Conservation (phyloP, 2,113 vertebrate genomes). For the Apeltes quadracus region DNA sequence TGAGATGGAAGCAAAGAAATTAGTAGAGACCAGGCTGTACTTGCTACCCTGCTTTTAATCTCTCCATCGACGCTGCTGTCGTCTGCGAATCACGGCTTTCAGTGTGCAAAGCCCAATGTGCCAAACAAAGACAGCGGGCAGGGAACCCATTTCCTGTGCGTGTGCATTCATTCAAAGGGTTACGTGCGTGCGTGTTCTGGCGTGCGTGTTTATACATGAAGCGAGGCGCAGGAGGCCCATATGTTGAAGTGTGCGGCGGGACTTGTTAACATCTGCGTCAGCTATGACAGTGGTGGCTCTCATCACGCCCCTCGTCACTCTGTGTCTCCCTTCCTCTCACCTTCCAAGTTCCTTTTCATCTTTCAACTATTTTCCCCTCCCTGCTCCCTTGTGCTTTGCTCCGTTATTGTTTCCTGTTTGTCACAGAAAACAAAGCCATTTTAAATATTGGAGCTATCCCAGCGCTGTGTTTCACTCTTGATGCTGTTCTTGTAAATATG, state of each 20-base stretch:
- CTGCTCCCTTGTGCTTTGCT: slow-evolving; percentile 33
- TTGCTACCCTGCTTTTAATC: neutral
- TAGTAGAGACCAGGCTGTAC: slow-evolving; percentile 12
- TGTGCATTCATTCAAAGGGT: neutral
- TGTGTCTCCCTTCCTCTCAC: slow-evolving; percentile 6
- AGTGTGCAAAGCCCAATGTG: neutral
- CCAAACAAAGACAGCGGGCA: slow-evolving; percentile 33
- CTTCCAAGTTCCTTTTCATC: slow-evolving; percentile 25
- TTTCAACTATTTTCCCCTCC: neutral
- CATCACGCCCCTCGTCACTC: slow-evolving; percentile 1
- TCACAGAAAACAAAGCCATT: slow-evolving; percentile 22
- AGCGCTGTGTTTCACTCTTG: neutral
- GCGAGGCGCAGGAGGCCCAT: slow-evolving; percentile 3
- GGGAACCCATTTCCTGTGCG: neutral
- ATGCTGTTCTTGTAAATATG: too few relatives aligned
- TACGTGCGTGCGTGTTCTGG: slow-evolving; percentile 2
- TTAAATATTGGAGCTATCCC: neutral
- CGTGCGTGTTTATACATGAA: neutral
- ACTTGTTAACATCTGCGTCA: slow-evolving; percentile 46
- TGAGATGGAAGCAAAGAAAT: slow-evolving; percentile 6
- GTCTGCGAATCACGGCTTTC: slow-evolving; percentile 21
- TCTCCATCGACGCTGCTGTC: neutral
- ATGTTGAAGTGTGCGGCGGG: slow-evolving; percentile 32
- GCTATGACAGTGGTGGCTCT: slow-evolving; percentile 22
- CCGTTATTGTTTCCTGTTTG: slow-evolving; percentile 15